Evolutionary conservation across 2,113 vertebrate genomes (phyloP), one percentile per base, ranked within the genome.

Genomic region (Romanogobio albipinnatus): DNA sequence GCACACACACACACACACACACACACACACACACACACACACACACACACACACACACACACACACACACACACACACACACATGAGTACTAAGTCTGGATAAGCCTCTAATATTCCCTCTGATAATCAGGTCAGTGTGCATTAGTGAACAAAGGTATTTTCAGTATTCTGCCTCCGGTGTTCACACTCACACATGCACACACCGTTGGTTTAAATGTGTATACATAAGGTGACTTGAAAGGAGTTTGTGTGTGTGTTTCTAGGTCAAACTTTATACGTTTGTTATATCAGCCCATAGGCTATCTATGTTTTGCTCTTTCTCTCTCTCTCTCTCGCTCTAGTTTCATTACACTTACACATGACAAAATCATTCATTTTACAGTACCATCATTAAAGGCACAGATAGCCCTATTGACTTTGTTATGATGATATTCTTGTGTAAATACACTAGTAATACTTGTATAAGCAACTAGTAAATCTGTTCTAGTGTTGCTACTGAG

Each of bases 11-110:
- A 59, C 56, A 14, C 58, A 61, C 76, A 82, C 53, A 87, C 86
- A 90, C 86, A 88, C 81, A 90, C 24, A 86, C 76, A 86, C 4
- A 47, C 84, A 89, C 9, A 78, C 81, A 89, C 79, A 58, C 45
- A 53, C 43, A 36, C n/a, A 19, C 51, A 29, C 61, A 62, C 24
- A 62, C 24, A 17, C 59, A 56, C 51, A 51, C 59, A 61, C 59
- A 61, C n/a, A 13, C n/a, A 62, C n/a, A 62, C 10, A 15, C 59
- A 62, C 77, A 82, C 53, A 47, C 84, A 89, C 9, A 78, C 81
- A 89, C 79, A 59, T 39, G 29, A 19, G 17, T n/a, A 29, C 51
- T 76, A 83, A 83, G 58, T 83, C 77, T 79, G 49, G 62, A 56
- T 78, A 84, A 78, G 75, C 62, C 49, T 62, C 58, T 77, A 84